A percentile compares a stretch with the other conserved stretches of the same genome.
Evolutionary conservation across 2,888 invertebrate species (phyloP).

Genomic region (Eristalis arbustorum): DNA sequence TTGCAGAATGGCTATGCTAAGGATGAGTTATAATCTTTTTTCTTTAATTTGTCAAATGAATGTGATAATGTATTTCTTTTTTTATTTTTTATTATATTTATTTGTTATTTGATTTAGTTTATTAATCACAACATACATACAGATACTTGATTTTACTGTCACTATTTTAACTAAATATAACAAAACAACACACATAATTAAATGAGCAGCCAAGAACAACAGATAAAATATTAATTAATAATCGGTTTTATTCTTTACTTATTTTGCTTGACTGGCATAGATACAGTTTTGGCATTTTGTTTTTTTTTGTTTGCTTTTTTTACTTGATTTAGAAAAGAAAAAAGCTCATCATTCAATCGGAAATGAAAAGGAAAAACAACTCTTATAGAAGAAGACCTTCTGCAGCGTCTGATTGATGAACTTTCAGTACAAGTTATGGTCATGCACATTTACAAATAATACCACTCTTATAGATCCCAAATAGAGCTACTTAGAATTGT

Average conservation of each 20-base stretch:
- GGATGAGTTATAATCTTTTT: neutral
- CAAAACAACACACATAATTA: constrained; percentile 56
- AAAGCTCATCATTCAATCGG: constrained; percentile 17
- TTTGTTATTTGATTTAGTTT: constrained; percentile 11
- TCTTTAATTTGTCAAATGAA: constrained; percentile 33
- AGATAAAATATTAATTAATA: constrained; percentile 49
- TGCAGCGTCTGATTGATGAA: neutral
- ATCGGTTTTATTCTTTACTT: neutral
- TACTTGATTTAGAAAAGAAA: constrained; percentile 33
- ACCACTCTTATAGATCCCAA: constrained; percentile 22
- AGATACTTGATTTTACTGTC: constrained; percentile 43
- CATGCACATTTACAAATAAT: constrained; percentile 34
- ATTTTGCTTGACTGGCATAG: constrained; percentile 53
- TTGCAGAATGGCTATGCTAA: constrained; percentile 27
- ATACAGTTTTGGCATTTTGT: constrained; percentile 25
- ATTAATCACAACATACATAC: constrained; percentile 15
- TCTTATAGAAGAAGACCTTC: neutral
- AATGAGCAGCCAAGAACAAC: constrained; percentile 61
- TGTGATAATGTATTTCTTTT: constrained; percentile 25
- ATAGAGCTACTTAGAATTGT: constrained; percentile 9
- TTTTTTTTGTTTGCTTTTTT: neutral
- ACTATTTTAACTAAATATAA: constrained; percentile 33
- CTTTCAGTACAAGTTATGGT: constrained; percentile 37
- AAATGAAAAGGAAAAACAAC: neutral
- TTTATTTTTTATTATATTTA: constrained; percentile 9